Conservation (phyloP, 2,797 vertebrate genomes). For the Alca torda region DNA sequence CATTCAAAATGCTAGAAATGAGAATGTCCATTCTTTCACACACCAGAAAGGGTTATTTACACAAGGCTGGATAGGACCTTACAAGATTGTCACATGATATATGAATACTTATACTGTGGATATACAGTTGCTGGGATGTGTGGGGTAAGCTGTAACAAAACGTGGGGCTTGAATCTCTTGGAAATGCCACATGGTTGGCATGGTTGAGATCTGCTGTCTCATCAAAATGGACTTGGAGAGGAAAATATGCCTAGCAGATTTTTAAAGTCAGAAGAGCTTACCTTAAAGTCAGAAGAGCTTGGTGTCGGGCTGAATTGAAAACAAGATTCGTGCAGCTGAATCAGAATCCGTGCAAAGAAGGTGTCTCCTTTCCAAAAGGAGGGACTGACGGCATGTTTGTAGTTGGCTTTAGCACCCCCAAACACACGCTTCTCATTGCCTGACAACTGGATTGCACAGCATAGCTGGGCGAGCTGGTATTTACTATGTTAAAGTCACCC, state of each 20-base stretch:
- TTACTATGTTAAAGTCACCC: accelerated
- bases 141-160: neutral
- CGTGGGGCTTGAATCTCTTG: neutral
- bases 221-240: neutral
- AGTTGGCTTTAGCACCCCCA: neutral
- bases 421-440: neutral
- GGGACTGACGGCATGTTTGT: neutral
- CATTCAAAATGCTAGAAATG: neutral
- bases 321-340: neutral
- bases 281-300: neutral
- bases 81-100: neutral
- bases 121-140: neutral
- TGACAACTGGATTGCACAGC: neutral
- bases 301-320: neutral
- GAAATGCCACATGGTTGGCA: neutral
- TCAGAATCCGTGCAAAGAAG: neutral
- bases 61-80: neutral
- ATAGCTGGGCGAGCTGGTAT: neutral
- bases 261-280: neutral
- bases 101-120: neutral
- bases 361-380: neutral
- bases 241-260: neutral
- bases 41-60: neutral
- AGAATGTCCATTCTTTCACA: neutral
- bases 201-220: neutral